These are phyloP conservation scores for Pseudorasbora parva DNA, from an alignment of 2,113 vertebrate species.

Conservation along the genomic window DNA sequence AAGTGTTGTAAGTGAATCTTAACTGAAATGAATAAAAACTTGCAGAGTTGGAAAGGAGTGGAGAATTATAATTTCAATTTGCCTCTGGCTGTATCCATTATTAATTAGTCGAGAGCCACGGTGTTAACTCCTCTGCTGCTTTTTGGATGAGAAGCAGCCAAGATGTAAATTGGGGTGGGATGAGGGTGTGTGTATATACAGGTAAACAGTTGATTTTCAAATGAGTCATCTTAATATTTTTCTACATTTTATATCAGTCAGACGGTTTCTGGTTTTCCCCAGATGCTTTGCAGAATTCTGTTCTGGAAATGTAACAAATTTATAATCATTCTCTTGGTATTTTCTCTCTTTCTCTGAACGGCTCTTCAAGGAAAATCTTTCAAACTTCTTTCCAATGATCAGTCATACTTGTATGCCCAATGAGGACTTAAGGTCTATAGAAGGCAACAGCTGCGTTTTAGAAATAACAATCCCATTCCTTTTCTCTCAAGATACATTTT, in stretches of 20 bases:
- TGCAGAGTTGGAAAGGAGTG: slow-evolving; percentile 59
- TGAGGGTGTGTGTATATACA: slow-evolving; percentile 2
- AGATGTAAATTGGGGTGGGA: neutral
- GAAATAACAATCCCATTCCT: neutral
- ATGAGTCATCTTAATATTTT: neutral
- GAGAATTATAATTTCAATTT: slow-evolving; percentile 72
- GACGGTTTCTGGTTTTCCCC: neutral
- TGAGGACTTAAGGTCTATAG: neutral
- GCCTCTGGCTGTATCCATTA: slow-evolving; percentile 75
- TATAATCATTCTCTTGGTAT: neutral
- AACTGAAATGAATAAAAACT: slow-evolving; percentile 58
- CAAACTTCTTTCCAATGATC: neutral
- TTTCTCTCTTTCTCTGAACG: neutral
- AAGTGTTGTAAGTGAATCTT: slow-evolving; percentile 59
- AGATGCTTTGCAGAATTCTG: neutral
- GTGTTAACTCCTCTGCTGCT: slow-evolving; percentile 34
- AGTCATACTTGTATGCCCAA: neutral
- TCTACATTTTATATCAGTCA: neutral
- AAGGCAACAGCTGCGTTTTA: neutral
- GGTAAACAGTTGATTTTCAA: slow-evolving; percentile 24
- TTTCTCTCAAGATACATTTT: neutral
- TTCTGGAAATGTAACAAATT: neutral
- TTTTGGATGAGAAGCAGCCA: slow-evolving; percentile 24
- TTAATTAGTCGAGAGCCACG: slow-evolving; percentile 67
- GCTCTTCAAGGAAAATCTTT: slow-evolving; percentile 6